These are phyloP conservation scores for Entelurus aequoreus DNA, from an alignment of 2,113 vertebrate genomes.

Conservation along the genomic window DNA sequence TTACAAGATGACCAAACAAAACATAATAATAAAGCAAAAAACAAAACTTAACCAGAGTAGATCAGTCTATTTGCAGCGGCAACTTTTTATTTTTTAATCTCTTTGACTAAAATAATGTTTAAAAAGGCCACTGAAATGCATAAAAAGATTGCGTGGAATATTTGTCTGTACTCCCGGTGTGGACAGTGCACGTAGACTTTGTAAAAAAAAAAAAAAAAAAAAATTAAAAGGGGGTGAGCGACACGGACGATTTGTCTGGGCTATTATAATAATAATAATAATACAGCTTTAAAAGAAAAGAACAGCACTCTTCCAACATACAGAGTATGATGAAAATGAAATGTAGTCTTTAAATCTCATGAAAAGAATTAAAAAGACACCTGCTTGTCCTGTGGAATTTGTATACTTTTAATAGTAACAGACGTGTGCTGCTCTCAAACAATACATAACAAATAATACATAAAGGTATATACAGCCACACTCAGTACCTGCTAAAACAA, in stretches of 20 bases:
- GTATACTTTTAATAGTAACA: conserved; percentile 88
- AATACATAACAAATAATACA: conserved; percentile 25
- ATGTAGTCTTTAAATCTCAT: conserved; percentile 75
- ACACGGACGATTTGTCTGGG: conserved; percentile 63
- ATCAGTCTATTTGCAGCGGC: conserved; percentile 61
- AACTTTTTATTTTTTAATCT: conserved; percentile 38
- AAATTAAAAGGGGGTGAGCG: conserved; percentile 73
- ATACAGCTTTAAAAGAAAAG: conserved; percentile 75
- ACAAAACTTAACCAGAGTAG: conserved; percentile 54
- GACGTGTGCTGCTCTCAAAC: conserved; percentile 91
- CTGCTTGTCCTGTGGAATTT: conserved; percentile 82
- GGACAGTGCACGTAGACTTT: conserved; percentile 88
- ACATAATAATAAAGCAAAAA: conserved; percentile 28
- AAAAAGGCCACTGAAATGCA: conserved; percentile 99
- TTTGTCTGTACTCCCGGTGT: conserved; percentile 76
- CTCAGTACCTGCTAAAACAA: conserved; percentile 95
- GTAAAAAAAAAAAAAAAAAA: conserved; percentile 58
- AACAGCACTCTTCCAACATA: conserved; percentile 84
- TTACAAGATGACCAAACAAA: conserved; percentile 68
- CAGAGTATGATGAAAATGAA: conserved; percentile 80
- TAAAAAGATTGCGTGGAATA: conserved; percentile 80
- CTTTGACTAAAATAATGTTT: conserved; percentile 67
- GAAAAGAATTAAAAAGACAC: conserved; percentile 79
- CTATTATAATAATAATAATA: conserved; percentile 66
- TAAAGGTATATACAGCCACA: not conserved